Base-by-base conservation (phyloP, 1,140 invertebrate species). In the Zaprionus vittiger region DNA sequence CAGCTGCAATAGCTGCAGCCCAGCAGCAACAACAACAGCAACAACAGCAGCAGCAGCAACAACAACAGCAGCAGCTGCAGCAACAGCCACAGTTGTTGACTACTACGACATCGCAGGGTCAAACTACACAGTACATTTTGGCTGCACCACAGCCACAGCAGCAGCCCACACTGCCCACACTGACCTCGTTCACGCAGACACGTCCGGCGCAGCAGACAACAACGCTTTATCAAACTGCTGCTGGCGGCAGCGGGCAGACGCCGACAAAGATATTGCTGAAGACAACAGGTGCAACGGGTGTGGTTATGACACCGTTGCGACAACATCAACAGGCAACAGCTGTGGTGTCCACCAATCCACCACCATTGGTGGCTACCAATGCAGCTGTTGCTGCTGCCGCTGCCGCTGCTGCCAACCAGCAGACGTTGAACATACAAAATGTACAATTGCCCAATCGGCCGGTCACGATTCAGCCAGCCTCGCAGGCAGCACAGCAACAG, bases 401-500 rank as follows among this genome's bases (percentile, higher is more conserved):
- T 54, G 52, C 52, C 7, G 66, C 66, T 11, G 77, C 59, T 14
- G 80, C 77, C 4, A 67, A 63, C 11, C 79, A 69, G 22, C 91
- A 77, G 60, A 90, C 92, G 6, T 72, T 93, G 11, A 93, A 93
- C 57, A 93, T 93, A 57, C 92, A 93, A 52, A 93, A 93, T 62
- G 92, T 93, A 15, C 90, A 93, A 49, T 44, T 93, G 44, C 91
- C 92, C 0, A 91, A 92, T 70, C 71, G 92, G 3, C 87, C 91
- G 20, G 85, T 93, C 2, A 93, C 91, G n/a, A 93, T 92, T 57
- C 92, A 93, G 63, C 92, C 91, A n/a, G 89, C 92, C 1, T 91
- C 91, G 0, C 91, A 93, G 65, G 92, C 92, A 24, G 91, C 92
- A 6, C 92, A 93, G 68, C 85, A 87, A 41, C 92, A 93, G 60